Base-by-base conservation (phyloP, 2,888 invertebrate genomes). In the Amblyteles armatorius region DNA sequence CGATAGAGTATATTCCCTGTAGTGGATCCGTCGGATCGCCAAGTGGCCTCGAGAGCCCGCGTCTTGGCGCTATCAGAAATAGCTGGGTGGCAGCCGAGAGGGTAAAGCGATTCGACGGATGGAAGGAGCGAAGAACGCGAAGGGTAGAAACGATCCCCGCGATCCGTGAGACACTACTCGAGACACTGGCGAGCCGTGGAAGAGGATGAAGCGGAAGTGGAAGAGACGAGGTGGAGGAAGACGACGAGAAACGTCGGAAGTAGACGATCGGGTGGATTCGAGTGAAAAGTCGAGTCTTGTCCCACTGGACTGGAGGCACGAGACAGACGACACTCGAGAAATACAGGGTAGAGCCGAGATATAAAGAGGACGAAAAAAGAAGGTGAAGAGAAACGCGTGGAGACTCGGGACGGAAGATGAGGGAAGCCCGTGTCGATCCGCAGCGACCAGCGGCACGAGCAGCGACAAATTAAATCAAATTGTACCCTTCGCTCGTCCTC, bases 401-500 rank as follows among this genome's bases (percentile, higher is more conserved):
- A 63, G 74, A 63, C n/a, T 36, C 19, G 33, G 36, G 63, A 60
- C 36, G 67, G 9, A 67, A 52, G 52, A 77, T 40, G 67, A 67
- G 76, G 67, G 36, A 67, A 77, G 67, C 50, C 52, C 19, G 22
- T 7, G 33, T 48, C 36, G 67, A 67, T 52, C 67, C 74, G 26
- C 63, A 50, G 67, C 52, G 36, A 67, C 40, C 50, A 52, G 48
- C 50, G 68, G 50, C 60, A 33, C 33, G 48, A 55, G 60, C 40
- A 33, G 36, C 73, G 68, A 84, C 88, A 91, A 91, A 91, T 91
- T 90, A 89, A 91, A 91, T 91, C 88, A 91, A 89, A 87, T 81
- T 87, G 87, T 87, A 72, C 73, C 63, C 86, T 85, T 86, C 80
- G 80, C 26, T 87, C 85, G 85, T 82, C 81, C 87, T 86, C 86